Conservation (phyloP, 2,888 invertebrate species). For the Atrina japonica region DNA sequence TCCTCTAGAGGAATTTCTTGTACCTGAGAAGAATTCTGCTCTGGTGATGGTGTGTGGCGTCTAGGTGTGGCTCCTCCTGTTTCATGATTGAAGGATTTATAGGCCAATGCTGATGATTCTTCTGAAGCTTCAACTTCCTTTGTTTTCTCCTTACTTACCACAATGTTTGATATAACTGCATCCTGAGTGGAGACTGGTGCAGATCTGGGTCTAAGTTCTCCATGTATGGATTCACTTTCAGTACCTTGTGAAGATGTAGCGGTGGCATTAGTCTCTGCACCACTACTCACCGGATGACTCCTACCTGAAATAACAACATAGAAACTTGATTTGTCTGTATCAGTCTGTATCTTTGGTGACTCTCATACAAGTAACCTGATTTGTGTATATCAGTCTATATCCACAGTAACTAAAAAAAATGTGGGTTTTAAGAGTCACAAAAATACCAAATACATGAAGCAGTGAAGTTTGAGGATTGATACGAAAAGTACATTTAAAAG, state of each 20-base stretch:
- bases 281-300: conserved; percentile 68
- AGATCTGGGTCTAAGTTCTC: neutral
- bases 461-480: no score
- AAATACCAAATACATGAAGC: no score
- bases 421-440: no score
- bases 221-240: neutral
- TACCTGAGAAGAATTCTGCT: conserved; percentile 50
- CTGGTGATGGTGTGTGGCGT: conserved; percentile 52
- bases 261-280: conserved; percentile 23
- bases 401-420: no score
- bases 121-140: conserved; percentile 69
- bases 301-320: conserved; percentile 63
- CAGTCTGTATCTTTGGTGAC: no score
- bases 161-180: neutral
- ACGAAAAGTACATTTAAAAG: no score
- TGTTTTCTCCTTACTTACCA: neutral
- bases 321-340: no score
- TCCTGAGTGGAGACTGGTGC: neutral
- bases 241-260: neutral
- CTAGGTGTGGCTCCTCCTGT: conserved; percentile 40
- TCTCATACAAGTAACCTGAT: no score
- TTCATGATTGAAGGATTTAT: conserved; percentile 72
- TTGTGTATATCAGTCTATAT: no score
- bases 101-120: conserved; percentile 75
- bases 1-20: conserved; percentile 80